phyloP scores from a whole-genome alignment of 1,140 invertebrate species.

The Epicauta chinensis region DNA sequence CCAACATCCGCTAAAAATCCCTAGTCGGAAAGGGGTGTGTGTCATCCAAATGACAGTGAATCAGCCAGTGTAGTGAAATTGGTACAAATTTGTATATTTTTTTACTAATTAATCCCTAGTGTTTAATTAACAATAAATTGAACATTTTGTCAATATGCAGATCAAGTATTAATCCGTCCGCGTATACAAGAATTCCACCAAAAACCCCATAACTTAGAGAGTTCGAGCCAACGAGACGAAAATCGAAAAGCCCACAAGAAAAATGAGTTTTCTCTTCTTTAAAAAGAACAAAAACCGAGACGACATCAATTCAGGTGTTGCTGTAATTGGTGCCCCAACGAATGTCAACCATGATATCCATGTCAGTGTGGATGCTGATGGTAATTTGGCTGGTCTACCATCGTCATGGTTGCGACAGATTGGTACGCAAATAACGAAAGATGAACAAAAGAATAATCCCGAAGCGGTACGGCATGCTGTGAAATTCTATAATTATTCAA shows the following conservation, averaged over 20 bases:
- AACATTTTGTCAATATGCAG: no score
- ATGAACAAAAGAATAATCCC: slow-evolving; percentile 87
- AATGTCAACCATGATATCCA: slow-evolving; percentile 76
- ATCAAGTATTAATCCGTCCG: no score
- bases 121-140: no score
- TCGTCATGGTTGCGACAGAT: slow-evolving; percentile 72
- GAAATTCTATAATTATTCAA: slow-evolving; percentile 85
- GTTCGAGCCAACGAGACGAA: no score
- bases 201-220: no score
- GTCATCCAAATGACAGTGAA: no score
- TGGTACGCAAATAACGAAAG: slow-evolving; percentile 72
- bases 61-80: no score
- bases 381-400: slow-evolving; percentile 71
- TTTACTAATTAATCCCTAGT: no score
- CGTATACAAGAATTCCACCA: no score
- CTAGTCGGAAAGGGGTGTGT: no score
- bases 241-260: not conserved
- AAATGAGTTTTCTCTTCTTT: slow-evolving; percentile 6
- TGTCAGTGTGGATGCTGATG: slow-evolving; percentile 71
- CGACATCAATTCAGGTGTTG: not conserved
- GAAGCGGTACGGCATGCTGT: slow-evolving; percentile 85
- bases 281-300: not conserved
- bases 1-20: no score
- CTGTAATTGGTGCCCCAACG: slow-evolving; percentile 61
- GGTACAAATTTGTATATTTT: no score